Evolutionary conservation across 2,113 vertebrate species (phyloP), one percentile per base, ranked within the genome.

Genomic region (Megalops atlanticus): DNA sequence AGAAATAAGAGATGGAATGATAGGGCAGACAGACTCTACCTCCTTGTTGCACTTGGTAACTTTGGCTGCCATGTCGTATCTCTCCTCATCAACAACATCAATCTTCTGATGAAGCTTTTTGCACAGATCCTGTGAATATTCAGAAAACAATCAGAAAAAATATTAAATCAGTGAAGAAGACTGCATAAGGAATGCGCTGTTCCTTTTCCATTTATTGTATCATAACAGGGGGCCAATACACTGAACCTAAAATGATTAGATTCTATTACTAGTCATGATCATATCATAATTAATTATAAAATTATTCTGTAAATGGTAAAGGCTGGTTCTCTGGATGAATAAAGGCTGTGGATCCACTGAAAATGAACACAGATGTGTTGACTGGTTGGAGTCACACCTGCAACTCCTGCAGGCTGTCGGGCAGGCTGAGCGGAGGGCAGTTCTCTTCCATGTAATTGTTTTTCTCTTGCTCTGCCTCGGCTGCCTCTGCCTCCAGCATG

Each of bases 71-170:
- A 95, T 84, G 90, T 99, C 98, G 0, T 98, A 99, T 83, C 97
- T 95, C 68, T 98, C 97, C 80, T 99, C 98, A 91, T 99, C 98
- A 4, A 95, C 89, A 5, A 86, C 89, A 0, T 99, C 96, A 16
- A 98, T 89, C 91, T 94, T 93, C 35, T 94, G 87, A 18, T 96
- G 92, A 68, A 99, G 84, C 85, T 98, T 96, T 82, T 92, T 97
- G 92, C 95, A 96, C 40, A 96, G 84, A 0, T 99, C 97, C 98
- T 99, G 81, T 82, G n/a, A n/a, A n/a, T n/a, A n/a, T n/a, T n/a
- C 70, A 74, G 2, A 0, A 6, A 24, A 79, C 27, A 83, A 47
- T 27, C 8, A 27, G 24, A 16, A 40, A 72, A 73, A 80, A 31
- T 27, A 74, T 27, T 1, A 77, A 39, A 64, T 33, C 33, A 27